Conservation (phyloP, 2,888 invertebrate species). For the Andrena bucephala region DNA sequence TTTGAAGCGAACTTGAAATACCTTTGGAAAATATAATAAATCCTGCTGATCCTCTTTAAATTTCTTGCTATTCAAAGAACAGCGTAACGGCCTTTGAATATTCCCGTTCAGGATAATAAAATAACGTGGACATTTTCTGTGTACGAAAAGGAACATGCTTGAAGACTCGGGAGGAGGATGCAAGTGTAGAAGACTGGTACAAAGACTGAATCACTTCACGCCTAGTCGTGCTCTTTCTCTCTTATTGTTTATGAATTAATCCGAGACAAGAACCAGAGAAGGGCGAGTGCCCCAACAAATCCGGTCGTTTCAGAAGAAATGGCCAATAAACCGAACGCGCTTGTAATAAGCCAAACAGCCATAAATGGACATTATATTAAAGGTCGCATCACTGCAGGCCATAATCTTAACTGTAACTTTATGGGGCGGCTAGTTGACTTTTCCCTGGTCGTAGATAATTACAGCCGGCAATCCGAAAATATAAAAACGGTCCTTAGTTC, state of each 20-base stretch:
- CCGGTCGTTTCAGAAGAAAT: conserved; percentile 44
- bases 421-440: conserved; percentile 65
- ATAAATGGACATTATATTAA: conserved; percentile 72
- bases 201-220: not conserved
- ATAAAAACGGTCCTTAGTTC: not conserved
- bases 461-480: conserved; percentile 21
- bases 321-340: conserved; percentile 66
- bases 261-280: conserved; percentile 4
- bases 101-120: not conserved
- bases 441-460: conserved; percentile 42
- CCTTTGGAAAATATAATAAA: not conserved
- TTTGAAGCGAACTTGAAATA: too few relatives aligned
- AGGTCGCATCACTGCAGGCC: conserved; percentile 55
- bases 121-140: not conserved
- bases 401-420: conserved; percentile 58
- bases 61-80: too few relatives aligned
- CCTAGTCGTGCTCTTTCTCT: conserved; percentile 10
- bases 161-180: not conserved
- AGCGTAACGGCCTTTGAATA: not conserved
- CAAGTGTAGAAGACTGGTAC: not conserved
- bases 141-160: not conserved
- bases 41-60: not conserved
- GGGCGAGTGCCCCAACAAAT: conserved; percentile 24
- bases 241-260: conserved; percentile 46
- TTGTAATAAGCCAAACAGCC: conserved; percentile 73